Conservation (phyloP, 2,797 vertebrate genomes). For the Iguana delicatissima region DNA sequence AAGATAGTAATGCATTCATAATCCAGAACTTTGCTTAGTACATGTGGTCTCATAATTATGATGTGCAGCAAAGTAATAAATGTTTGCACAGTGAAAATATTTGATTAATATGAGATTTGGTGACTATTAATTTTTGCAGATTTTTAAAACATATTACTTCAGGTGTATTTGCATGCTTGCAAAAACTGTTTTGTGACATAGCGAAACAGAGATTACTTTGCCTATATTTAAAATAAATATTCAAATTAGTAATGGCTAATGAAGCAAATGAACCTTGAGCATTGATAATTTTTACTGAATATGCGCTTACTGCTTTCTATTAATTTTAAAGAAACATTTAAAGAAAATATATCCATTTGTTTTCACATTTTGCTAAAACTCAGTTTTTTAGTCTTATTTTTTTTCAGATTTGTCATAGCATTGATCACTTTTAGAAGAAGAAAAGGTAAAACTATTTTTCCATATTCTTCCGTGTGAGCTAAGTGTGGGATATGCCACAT, state of each 20-base stretch:
- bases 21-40: constrained; percentile 9
- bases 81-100: constrained; percentile 30
- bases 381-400: constrained; percentile 35
- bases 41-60: constrained; percentile 5
- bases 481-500: constrained; percentile 53
- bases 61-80: background rate
- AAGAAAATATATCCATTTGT: background rate
- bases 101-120: constrained; percentile 31
- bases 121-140: constrained; percentile 27
- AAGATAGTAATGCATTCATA: background rate
- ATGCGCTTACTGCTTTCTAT: background rate
- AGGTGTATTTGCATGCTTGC: background rate
- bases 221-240: constrained; percentile 31
- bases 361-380: background rate
- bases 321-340: background rate
- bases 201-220: constrained; percentile 14
- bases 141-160: constrained; percentile 20
- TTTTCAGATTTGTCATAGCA: constrained; percentile 1
- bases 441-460: constrained; percentile 31
- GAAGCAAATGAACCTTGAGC: constrained; percentile 8
- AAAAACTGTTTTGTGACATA: background rate
- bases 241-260: background rate
- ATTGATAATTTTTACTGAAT: constrained; percentile 2
- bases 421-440: background rate
- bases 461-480: constrained; percentile 42